Percentiles rank a stretch among this genome's conserved stretches.
Conservation (phyloP, 1,140 invertebrate species). For the Oncopeltus fasciatus region DNA sequence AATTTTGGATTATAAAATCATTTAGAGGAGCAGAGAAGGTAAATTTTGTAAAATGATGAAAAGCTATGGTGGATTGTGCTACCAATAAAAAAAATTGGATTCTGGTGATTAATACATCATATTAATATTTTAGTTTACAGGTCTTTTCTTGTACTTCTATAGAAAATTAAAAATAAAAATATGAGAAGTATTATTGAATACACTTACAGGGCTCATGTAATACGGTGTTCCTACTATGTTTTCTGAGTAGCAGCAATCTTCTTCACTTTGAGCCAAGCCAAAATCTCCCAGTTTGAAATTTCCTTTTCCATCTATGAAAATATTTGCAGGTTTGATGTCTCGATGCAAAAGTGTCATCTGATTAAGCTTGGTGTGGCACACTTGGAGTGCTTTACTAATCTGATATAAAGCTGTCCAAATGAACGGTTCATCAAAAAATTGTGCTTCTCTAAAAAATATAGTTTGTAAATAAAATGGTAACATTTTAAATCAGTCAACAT, state of each 20-base stretch:
- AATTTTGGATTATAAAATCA: too few species aligned
- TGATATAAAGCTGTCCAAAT: conserved; percentile 72
- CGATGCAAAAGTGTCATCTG: conserved; percentile 22
- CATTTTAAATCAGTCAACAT: too few species aligned
- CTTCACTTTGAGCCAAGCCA: conserved; percentile 47
- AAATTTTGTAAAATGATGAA: too few species aligned
- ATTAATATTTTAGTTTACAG: too few species aligned
- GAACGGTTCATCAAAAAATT: conserved; percentile 47
- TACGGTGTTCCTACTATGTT: conserved; percentile 67
- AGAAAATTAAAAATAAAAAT: too few species aligned
- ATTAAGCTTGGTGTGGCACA: conserved; percentile 30
- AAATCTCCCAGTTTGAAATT: conserved; percentile 65
- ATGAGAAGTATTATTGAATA: too few species aligned
- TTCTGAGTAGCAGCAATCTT: conserved; percentile 36
- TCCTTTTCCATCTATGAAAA: conserved; percentile 56
- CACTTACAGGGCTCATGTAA: conserved; percentile 67
- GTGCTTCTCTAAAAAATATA: conserved; percentile 16
- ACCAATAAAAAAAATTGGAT: too few species aligned
- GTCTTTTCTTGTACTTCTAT: too few species aligned
- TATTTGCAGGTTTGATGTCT: conserved; percentile 68
- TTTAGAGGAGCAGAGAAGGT: too few species aligned
- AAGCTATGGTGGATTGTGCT: too few species aligned
- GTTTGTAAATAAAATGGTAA: neutral
- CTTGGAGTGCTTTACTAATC: conserved; percentile 47
- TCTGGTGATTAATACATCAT: too few species aligned